These are phyloP conservation scores for Patella depressa DNA, from an alignment of 2,888 invertebrate genomes.

Conservation along the genomic window DNA sequence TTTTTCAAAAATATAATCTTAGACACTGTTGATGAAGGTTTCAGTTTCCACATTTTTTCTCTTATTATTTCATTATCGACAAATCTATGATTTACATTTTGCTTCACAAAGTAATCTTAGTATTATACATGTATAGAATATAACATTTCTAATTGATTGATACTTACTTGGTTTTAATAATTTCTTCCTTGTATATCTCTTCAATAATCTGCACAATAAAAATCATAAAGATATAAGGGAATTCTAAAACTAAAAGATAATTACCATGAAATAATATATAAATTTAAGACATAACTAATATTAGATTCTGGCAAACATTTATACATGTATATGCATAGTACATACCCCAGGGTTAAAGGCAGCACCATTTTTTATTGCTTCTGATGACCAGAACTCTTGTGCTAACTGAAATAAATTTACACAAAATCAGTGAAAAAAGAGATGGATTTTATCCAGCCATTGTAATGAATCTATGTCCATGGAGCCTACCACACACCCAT, in stretches of 20 bases:
- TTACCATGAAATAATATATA: neutral
- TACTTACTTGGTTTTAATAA: slow-evolving; percentile 83
- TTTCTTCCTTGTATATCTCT: slow-evolving; percentile 89
- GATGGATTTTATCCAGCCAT: neutral
- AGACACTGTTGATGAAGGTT: no score
- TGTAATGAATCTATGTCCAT: no score
- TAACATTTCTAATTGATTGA: slow-evolving; percentile 4
- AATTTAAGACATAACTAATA: no score
- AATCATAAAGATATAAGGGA: neutral
- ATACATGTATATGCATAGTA: neutral
- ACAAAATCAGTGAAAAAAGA: slow-evolving; percentile 60
- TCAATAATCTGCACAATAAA: slow-evolving; percentile 78
- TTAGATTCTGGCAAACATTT: no score
- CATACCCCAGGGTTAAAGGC: slow-evolving; percentile 62
- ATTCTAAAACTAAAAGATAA: no score
- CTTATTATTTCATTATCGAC: no score
- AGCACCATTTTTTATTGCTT: slow-evolving; percentile 75
- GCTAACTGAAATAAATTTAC: slow-evolving; percentile 82
- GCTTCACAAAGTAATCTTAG: no score
- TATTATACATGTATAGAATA: no score
- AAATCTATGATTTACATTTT: no score
- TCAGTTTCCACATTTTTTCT: no score
- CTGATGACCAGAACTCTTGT: slow-evolving; percentile 92
- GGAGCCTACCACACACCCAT: no score
- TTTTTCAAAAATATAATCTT: no score